Percentiles rank a stretch among this genome's conserved stretches.
phyloP scores from a whole-genome alignment of 2,797 vertebrate species.

The Scolopax bukidnonensis region DNA sequence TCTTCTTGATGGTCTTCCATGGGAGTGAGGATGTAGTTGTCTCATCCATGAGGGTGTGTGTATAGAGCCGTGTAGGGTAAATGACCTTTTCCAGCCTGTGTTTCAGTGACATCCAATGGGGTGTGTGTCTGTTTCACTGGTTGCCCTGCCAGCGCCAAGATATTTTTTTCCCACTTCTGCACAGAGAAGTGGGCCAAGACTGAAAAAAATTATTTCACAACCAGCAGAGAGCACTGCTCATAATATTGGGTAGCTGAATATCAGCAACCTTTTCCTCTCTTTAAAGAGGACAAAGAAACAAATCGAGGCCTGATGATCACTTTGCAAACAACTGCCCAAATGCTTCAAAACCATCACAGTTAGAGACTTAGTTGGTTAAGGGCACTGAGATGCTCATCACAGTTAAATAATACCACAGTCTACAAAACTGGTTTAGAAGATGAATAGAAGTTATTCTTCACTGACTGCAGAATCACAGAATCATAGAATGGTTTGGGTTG shows the following conservation, averaged over 20 bases:
- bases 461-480: background rate
- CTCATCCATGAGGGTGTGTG: background rate
- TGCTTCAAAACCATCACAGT: background rate
- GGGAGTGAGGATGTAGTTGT: background rate
- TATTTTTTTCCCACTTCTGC: background rate
- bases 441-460: background rate
- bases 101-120: background rate
- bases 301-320: background rate
- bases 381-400: background rate
- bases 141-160: background rate
- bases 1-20: background rate
- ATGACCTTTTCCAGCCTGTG: background rate
- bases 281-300: background rate
- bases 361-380: background rate
- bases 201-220: background rate
- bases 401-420: background rate
- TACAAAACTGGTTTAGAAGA: background rate
- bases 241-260: background rate
- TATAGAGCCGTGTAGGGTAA: background rate
- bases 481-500: too few species aligned
- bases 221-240: background rate
- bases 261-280: background rate
- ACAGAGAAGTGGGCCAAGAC: background rate
- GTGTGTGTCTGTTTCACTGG: background rate
- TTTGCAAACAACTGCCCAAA: background rate